Evolutionary conservation across 2,888 invertebrate genomes (phyloP), one percentile per base, ranked within the genome.

Genomic region (Apodemia duryi): DNA sequence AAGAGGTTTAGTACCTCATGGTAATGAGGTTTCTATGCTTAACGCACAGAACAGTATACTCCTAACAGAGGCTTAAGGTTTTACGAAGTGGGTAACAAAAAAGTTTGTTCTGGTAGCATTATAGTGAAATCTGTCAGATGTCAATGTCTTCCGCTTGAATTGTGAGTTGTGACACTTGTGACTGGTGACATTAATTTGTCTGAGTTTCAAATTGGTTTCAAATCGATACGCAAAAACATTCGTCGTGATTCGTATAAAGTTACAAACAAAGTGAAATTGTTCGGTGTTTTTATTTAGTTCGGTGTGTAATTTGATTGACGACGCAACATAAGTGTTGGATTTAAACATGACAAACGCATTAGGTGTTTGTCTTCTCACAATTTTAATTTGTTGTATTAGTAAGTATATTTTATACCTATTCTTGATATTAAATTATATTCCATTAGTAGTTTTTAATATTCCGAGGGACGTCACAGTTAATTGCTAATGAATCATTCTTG

Each of bases 181-280:
- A 10, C 10, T 11, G 43, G 1, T 43, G 43, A 43, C 43, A 43
- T 41, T 9, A 6, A 6, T 11, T 43, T 43, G 43, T 38, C 38
- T 38, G 11, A 11, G 1, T 10, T 43, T 4, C n/a, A 13, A 46
- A 72, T n/a, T n/a, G n/a, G 79, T 81, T 82, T 84, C 85, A 83
- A 83, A 81, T 77, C 82, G 78, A 80, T 83, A 80, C 82, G 81
- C 77, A 77, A 80, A 81, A 78, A 78, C 81, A 82, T 71, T 71
- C 70, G 63, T 70, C 69, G 71, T 68, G 82, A 82, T 88, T 88
- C 11, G 57, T 57, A 85, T 86, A 72, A 81, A 75, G 77, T 79
- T 80, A 70, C 74, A 81, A 85, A 85, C 82, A 82, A 86, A 88
- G 88, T 85, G 80, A 88, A 86, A 84, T 84, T 86, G 70, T 75